Evolutionary conservation across 1,140 invertebrate species (phyloP).

Genomic region (Gryon sp.): DNA sequence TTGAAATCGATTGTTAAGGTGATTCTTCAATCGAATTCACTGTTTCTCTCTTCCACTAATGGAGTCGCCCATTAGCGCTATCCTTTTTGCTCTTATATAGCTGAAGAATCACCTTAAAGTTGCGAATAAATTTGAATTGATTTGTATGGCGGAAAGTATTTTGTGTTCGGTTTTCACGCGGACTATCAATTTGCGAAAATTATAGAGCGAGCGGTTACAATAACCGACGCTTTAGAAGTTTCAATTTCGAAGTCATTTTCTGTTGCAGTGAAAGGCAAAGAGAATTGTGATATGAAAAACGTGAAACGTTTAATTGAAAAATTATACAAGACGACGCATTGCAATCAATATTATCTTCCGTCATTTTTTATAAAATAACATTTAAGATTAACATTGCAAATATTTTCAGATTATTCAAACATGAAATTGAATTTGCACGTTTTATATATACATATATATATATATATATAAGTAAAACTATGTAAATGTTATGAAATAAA

Average conservation of each 20-base stretch:
- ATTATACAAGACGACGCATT: constrained; percentile 6
- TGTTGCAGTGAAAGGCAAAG: constrained; percentile 33
- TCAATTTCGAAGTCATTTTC: constrained; percentile 42
- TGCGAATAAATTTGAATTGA: constrained; percentile 46
- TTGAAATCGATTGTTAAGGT: too few relatives aligned
- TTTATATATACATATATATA: too few relatives aligned
- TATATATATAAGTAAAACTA: too few relatives aligned
- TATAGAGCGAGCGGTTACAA: constrained; percentile 38
- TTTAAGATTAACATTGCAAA: too few relatives aligned
- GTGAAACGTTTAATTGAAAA: constrained; percentile 41
- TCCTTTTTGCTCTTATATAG: not conserved
- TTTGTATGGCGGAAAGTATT: constrained; percentile 15
- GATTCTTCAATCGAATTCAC: too few relatives aligned
- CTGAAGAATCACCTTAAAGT: not conserved
- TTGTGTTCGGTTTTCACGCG: constrained; percentile 31
- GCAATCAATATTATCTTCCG: not conserved
- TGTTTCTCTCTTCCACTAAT: too few relatives aligned
- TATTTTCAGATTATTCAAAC: too few relatives aligned
- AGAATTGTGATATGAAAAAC: constrained; percentile 35
- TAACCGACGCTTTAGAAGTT: constrained; percentile 46
- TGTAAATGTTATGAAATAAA: too few relatives aligned
- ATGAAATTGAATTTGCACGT: too few relatives aligned
- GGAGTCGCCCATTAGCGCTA: too few relatives aligned
- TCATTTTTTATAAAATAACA: not conserved
- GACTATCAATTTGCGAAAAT: constrained; percentile 45